Base-by-base conservation (phyloP, 2,888 invertebrate species). In the Drosophila aldrichi region DNA sequence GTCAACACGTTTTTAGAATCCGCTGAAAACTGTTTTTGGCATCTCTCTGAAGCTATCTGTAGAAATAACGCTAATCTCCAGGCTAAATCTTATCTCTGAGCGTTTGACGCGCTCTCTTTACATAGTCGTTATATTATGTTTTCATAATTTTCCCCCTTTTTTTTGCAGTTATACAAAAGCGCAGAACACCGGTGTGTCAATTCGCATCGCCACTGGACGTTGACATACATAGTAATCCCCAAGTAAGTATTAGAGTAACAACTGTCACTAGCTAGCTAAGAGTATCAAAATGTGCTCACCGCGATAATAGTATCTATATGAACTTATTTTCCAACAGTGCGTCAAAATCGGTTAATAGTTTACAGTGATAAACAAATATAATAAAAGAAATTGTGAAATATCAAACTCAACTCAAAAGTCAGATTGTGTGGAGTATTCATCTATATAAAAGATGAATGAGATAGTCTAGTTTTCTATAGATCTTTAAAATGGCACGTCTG, bases 131-230 rank as follows among this genome's bases (percentile, higher is more conserved):
- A 16, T 34, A 36, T 22, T 52, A 36, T 52, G 65, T 61, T 78
- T 77, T 71, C 52, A 77, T 61, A 52, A 58, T 49, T 56, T 20
- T 49, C n/a, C 56, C 57, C 25, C 74, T 90, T 48, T 34, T 44
- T 49, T 49, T 91, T 96, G 76, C 95, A 98, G 98, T 98, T 95
- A 97, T 98, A 93, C 96, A 97, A 94, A 97, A 97, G 94, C 96
- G 96, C 93, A 96, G 96, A 92, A 97, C 98, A 60, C 94, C 97
- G 91, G 97, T 98, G 81, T 98, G 98, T 93, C 98, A 98, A 94
- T 99, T 99, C 94, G 98, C 98, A 74, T 97, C 98, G 61, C 98
- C 98, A 57, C 94, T 98, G 92, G 98, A 98, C 93, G 98, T 97
- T 83, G 98, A 98, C 93, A 97, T 97, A 87, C 98, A 98, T 94